phyloP scores from a whole-genome alignment of 1,140 invertebrate genomes.

The Piezodorus guildinii region DNA sequence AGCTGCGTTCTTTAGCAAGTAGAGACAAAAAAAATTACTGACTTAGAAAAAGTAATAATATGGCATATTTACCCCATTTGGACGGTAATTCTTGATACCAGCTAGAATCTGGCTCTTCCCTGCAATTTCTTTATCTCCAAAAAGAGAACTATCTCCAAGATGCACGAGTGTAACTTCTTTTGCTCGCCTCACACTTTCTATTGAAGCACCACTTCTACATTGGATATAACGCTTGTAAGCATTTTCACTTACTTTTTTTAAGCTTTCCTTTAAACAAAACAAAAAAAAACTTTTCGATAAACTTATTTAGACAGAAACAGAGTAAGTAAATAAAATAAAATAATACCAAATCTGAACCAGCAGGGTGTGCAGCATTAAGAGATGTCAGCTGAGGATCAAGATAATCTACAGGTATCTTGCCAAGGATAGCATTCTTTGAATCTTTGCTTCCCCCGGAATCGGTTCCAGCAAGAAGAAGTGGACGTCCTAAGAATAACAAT shows the following conservation, averaged over 20 bases:
- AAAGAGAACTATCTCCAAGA: background rate
- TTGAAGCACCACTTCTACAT: slow-evolving; percentile 73
- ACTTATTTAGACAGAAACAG: background rate
- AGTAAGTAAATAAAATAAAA: slow-evolving; percentile 9
- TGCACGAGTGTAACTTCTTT: slow-evolving; percentile 42
- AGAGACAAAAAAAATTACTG: no score
- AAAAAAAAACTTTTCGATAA: no score
- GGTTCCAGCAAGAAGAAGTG: slow-evolving; percentile 44
- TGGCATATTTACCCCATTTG: slow-evolving; percentile 58
- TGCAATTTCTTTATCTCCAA: background rate
- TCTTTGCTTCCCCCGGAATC: background rate
- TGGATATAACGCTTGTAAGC: slow-evolving; percentile 82
- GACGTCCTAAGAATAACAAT: slow-evolving; percentile 80
- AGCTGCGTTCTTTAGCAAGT: no score
- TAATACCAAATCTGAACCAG: slow-evolving; percentile 60
- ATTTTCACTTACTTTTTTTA: slow-evolving; percentile 67
- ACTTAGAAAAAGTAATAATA: no score
- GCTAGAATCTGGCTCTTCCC: slow-evolving; percentile 41
- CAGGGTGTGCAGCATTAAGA: slow-evolving; percentile 62
- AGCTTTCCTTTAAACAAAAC: slow-evolving; percentile 46
- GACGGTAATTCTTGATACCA: slow-evolving; percentile 71
- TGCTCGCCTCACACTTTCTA: slow-evolving; percentile 74
- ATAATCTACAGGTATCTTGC: slow-evolving; percentile 65
- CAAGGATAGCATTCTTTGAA: slow-evolving; percentile 39
- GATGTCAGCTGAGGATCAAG: slow-evolving; percentile 75